phyloP scores from a whole-genome alignment of 2,797 vertebrate species.

The Agapornis canus region DNA sequence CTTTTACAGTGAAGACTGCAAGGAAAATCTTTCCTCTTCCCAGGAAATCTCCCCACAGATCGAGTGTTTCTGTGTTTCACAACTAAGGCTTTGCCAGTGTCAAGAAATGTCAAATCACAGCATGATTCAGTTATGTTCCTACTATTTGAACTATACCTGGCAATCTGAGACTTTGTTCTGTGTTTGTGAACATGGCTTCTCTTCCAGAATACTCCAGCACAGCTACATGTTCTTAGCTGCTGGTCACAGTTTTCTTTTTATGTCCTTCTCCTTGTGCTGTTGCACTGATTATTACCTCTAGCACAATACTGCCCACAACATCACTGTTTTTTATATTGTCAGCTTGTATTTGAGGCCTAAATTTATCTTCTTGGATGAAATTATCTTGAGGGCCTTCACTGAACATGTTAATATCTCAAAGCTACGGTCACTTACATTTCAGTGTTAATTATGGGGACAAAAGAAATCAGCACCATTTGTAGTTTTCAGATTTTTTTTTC shows the following conservation, averaged over 20 bases:
- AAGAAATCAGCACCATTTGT: background rate
- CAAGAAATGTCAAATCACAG: background rate
- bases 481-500: background rate
- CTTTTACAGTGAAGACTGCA: background rate
- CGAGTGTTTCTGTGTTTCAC: background rate
- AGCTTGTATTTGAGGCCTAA: background rate
- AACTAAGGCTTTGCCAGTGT: fast-evolving
- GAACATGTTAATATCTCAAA: background rate
- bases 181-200: background rate
- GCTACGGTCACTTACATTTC: background rate
- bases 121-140: background rate
- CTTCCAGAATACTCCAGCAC: too few relatives aligned
- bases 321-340: background rate
- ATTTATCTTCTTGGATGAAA: background rate
- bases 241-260: background rate
- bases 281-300: background rate
- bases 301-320: background rate
- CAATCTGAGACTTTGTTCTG: background rate
- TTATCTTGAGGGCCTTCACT: background rate
- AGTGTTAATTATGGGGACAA: background rate
- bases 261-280: background rate
- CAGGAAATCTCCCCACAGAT: background rate
- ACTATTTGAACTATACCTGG: background rate
- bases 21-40: background rate
- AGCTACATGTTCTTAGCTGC: background rate